Conservation (phyloP, 1,140 invertebrate genomes). For the Drosophila seguyi region DNA sequence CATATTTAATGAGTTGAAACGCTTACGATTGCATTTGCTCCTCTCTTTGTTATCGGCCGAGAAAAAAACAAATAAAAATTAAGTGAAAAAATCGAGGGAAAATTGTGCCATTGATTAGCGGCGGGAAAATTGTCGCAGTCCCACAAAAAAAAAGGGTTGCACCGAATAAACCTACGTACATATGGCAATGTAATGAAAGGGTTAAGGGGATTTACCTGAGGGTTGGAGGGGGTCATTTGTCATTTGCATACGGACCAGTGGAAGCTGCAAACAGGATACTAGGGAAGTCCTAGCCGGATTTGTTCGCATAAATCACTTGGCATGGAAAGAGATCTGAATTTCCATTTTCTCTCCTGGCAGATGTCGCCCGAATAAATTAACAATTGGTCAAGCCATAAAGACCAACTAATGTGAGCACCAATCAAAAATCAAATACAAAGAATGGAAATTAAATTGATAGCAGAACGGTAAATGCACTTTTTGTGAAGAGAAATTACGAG, state of each 20-base stretch:
- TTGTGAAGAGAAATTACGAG: neutral
- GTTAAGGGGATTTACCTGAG: constrained; percentile 51
- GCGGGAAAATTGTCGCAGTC: constrained; percentile 48
- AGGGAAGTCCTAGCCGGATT: constrained; percentile 11
- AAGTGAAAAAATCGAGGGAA: constrained; percentile 72
- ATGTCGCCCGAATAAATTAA: constrained; percentile 53
- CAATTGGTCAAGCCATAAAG: constrained; percentile 54
- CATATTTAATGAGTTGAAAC: constrained; percentile 72
- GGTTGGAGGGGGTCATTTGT: constrained; percentile 54
- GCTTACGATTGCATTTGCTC: constrained; percentile 25
- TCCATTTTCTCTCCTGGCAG: constrained; percentile 47
- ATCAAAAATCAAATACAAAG: constrained; percentile 25
- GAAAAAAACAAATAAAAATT: constrained; percentile 80
- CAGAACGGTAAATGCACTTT: neutral
- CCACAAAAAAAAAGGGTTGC: constrained; percentile 26
- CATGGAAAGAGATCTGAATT: constrained; percentile 30
- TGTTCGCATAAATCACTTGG: constrained; percentile 63
- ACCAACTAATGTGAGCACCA: constrained; percentile 40
- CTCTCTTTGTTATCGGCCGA: constrained; percentile 64
- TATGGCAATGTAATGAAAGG: constrained; percentile 34
- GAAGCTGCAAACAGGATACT: constrained; percentile 55
- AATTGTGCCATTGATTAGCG: constrained; percentile 67
- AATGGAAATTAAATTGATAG: no score
- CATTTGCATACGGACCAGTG: constrained; percentile 66
- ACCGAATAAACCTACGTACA: constrained; percentile 1